Evolutionary conservation across 2,113 vertebrate genomes (phyloP).

Genomic region (Periophthalmodon schlosseri): DNA sequence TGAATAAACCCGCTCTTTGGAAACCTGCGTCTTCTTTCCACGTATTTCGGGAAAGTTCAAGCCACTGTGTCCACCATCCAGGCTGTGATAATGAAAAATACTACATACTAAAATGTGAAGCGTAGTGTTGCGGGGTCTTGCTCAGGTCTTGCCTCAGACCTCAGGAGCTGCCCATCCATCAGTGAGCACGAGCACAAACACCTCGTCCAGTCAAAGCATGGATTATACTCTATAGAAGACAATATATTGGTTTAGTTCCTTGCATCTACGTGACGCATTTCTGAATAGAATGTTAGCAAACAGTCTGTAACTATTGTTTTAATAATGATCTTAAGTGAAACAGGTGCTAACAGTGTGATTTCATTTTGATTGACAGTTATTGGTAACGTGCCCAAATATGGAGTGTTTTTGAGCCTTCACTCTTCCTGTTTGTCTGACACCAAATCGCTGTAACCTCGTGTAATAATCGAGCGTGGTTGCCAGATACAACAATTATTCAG

Average conservation of each 20-base stretch:
- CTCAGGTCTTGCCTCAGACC: background rate
- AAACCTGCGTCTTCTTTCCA: constrained; percentile 13
- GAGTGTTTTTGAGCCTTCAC: background rate
- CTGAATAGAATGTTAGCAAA: too few relatives aligned
- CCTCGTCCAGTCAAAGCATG: background rate
- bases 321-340: background rate
- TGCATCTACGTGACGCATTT: background rate
- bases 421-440: background rate
- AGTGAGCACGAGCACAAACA: background rate
- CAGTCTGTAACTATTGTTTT: background rate
- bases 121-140: background rate
- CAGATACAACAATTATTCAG: background rate
- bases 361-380: background rate
- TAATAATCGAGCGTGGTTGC: background rate
- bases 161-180: background rate
- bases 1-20: constrained; percentile 16
- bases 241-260: background rate
- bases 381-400: background rate
- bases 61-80: background rate
- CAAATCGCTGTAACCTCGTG: background rate
- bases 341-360: background rate
- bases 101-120: background rate
- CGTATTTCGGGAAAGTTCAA: constrained; percentile 12
- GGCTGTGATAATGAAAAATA: background rate
- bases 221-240: background rate